These are phyloP conservation scores for Lycodopsis pacificus DNA, from an alignment of 2,797 vertebrate species.

Conservation along the genomic window DNA sequence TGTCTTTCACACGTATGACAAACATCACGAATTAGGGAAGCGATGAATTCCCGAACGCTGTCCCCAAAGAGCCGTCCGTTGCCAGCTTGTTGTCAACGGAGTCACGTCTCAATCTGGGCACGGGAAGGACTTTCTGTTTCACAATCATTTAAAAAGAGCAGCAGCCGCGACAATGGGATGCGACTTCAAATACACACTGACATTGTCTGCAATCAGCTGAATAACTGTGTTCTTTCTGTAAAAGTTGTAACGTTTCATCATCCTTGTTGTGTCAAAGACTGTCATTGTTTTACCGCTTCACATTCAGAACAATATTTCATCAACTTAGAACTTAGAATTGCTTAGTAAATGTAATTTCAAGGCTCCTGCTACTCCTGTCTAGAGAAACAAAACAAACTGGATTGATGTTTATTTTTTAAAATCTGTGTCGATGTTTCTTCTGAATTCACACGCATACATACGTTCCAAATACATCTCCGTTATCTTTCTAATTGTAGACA, in stretches of 20 bases:
- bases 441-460: slow-evolving; percentile 29
- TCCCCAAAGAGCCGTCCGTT: slow-evolving; percentile 20
- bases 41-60: slow-evolving; percentile 15
- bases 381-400: slow-evolving; percentile 25
- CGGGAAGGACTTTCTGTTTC: slow-evolving; percentile 42
- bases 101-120: slow-evolving; percentile 55
- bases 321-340: slow-evolving; percentile 17
- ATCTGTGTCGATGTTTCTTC: slow-evolving; percentile 14
- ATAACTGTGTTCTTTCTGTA: slow-evolving; percentile 29
- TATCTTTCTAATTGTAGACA: slow-evolving; percentile 20
- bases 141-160: slow-evolving; percentile 55
- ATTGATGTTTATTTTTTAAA: slow-evolving; percentile 38
- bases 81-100: slow-evolving; percentile 42
- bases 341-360: slow-evolving; percentile 54
- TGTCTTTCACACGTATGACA: neutral
- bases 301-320: slow-evolving; percentile 22
- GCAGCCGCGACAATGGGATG: slow-evolving; percentile 30
- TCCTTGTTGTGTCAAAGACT: slow-evolving; percentile 27
- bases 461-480: neutral
- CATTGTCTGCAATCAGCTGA: slow-evolving; percentile 33
- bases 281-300: slow-evolving; percentile 33
- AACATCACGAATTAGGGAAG: neutral
- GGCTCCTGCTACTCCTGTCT: slow-evolving; percentile 22
- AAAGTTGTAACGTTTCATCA: slow-evolving; percentile 22
- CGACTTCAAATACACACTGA: slow-evolving; percentile 44